Evolutionary conservation across 2,888 invertebrate genomes (phyloP).

Genomic region (Carcina quercana): DNA sequence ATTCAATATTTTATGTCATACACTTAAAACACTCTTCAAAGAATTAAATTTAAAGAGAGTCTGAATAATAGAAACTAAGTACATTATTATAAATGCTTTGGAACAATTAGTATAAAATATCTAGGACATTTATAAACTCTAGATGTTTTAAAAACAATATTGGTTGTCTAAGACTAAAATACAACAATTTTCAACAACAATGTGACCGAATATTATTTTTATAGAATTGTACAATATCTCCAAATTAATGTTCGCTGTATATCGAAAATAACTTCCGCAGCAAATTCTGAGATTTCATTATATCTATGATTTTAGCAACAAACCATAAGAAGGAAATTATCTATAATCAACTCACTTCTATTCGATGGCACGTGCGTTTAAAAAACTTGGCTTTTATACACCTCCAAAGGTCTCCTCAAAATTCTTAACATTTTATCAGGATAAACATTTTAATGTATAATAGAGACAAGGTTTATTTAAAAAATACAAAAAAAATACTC

Average conservation of each 20-base stretch:
- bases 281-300: constrained; percentile 35
- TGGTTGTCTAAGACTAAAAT: no score
- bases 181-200: constrained; percentile 10
- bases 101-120: constrained; percentile 3
- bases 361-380: constrained; percentile 45
- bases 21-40: constrained; percentile 1
- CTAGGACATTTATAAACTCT: no score
- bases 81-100: constrained; percentile 1
- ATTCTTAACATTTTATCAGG: background rate
- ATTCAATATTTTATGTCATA: no score
- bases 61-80: constrained; percentile 2
- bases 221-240: background rate
- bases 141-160: no score
- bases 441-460: constrained; percentile 1
- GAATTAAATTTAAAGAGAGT: constrained; percentile 8
- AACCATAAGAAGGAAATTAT: constrained; percentile 40
- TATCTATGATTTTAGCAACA: constrained; percentile 31
- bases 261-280: constrained; percentile 18
- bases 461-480: constrained; percentile 4
- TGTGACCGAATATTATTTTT: no score
- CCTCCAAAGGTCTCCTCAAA: background rate
- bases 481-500: constrained; percentile 32
- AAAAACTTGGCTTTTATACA: background rate
- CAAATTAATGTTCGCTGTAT: no score
- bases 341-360: constrained; percentile 37